Percentiles rank a stretch among this genome's conserved stretches.
Evolutionary conservation across 2,797 vertebrate species (phyloP).

Genomic region (Thripadectes ignobilis): DNA sequence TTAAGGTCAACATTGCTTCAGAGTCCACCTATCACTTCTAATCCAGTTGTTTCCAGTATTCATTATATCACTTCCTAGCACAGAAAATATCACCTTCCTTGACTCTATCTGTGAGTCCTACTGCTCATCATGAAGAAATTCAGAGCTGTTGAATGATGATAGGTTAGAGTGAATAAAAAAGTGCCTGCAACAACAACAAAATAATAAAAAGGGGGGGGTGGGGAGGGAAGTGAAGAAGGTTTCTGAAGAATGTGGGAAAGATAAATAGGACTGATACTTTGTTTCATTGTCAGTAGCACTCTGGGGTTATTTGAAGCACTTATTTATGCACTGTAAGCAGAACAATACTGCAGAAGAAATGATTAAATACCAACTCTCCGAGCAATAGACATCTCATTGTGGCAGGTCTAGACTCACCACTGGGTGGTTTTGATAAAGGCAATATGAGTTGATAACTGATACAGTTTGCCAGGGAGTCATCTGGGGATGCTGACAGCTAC

Average conservation of each 20-base stretch:
- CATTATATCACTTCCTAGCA: slow-evolving; percentile 54
- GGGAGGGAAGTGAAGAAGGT: slow-evolving; percentile 31
- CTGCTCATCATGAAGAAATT: slow-evolving; percentile 84
- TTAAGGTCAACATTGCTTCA: slow-evolving; percentile 68
- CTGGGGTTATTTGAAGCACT: slow-evolving; percentile 93
- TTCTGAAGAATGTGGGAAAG: slow-evolving; percentile 87
- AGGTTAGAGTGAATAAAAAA: slow-evolving; percentile 86
- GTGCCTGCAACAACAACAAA: slow-evolving; percentile 85
- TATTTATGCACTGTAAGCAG: slow-evolving; percentile 99
- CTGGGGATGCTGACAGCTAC: slow-evolving; percentile 93
- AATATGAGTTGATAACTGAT: slow-evolving; percentile 99
- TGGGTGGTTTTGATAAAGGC: slow-evolving; percentile 98
- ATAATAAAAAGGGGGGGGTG: slow-evolving; percentile 37
- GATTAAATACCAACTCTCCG: slow-evolving; percentile 97
- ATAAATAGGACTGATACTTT: slow-evolving; percentile 97
- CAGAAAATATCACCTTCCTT: slow-evolving; percentile 74
- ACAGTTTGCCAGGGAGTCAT: slow-evolving; percentile 93
- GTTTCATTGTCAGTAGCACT: slow-evolving; percentile 97
- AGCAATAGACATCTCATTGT: slow-evolving; percentile 95
- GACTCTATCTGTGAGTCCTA: slow-evolving; percentile 81
- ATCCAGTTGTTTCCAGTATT: slow-evolving; percentile 26
- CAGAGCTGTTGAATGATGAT: slow-evolving; percentile 86
- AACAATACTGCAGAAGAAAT: slow-evolving; percentile 96
- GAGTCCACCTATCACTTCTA: slow-evolving; percentile 49
- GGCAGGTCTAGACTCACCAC: slow-evolving; percentile 91